Conservation (phyloP, 2,888 invertebrate species). For the Melieria crassipennis region DNA sequence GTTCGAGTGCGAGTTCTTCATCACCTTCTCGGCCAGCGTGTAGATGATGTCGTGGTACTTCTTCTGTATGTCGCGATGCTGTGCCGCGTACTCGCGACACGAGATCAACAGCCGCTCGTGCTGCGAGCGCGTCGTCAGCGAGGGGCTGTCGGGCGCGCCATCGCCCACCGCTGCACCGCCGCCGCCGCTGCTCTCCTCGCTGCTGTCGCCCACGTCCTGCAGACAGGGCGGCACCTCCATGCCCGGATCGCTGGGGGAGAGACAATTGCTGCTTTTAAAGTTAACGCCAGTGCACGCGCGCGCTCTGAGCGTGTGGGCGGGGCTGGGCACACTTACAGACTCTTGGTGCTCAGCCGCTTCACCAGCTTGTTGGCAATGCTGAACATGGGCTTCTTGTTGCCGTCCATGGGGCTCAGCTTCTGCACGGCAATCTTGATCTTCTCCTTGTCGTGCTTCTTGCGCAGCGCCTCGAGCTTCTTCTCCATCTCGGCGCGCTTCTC, state of each 20-base stretch:
- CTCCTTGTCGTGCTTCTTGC: conserved; percentile 85
- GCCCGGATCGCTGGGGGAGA: conserved; percentile 62
- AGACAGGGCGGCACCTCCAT: conserved; percentile 66
- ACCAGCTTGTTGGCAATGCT: conserved; percentile 79
- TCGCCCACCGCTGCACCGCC: conserved; percentile 25
- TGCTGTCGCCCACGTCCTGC: conserved; percentile 66
- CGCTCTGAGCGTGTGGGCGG: not conserved
- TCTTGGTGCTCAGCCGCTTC: conserved; percentile 80
- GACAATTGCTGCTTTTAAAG: conserved; percentile 57
- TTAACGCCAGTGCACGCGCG: not conserved
- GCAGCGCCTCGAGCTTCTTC: conserved; percentile 84
- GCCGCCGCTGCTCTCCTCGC: conserved; percentile 55
- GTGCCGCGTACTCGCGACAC: conserved; percentile 74
- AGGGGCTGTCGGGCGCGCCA: conserved; percentile 48
- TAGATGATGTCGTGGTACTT: conserved; percentile 86
- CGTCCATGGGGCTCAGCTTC: conserved; percentile 69
- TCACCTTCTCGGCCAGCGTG: conserved; percentile 80
- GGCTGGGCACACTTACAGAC: conserved; percentile 71
- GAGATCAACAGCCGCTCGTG: conserved; percentile 73
- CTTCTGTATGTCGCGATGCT: conserved; percentile 80
- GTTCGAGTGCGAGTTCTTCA: conserved; percentile 79
- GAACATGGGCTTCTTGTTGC: conserved; percentile 76
- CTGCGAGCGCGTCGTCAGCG: conserved; percentile 66
- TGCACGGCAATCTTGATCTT: conserved; percentile 71
- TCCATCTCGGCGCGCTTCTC: conserved; percentile 87